These are phyloP conservation scores for Ophiodon elongatus DNA, from an alignment of 2,113 vertebrate genomes.

Conservation along the genomic window DNA sequence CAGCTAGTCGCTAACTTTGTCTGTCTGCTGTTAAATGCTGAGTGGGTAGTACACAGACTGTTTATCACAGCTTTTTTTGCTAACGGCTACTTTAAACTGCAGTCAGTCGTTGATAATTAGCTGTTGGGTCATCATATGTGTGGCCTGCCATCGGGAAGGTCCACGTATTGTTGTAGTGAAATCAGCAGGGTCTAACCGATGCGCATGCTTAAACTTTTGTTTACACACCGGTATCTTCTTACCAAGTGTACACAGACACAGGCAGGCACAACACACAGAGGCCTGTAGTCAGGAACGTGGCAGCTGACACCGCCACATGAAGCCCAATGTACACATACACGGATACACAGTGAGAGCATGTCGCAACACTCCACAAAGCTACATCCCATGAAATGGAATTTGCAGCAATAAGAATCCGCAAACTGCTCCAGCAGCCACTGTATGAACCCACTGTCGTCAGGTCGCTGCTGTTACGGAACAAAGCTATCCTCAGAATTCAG, in stretches of 20 bases:
- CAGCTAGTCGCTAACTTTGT: not conserved
- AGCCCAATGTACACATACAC: conserved; percentile 11
- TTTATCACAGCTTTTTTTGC: not conserved
- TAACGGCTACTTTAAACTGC: not conserved
- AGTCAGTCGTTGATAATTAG: not conserved
- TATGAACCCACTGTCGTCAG: conserved; percentile 23
- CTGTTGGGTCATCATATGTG: not conserved
- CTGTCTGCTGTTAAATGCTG: not conserved
- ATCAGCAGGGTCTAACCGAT: not conserved
- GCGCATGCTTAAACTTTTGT: conserved; percentile 34
- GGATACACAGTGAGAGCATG: conserved; percentile 1
- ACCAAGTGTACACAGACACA: conserved; percentile 16
- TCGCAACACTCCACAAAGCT: conserved; percentile 25
- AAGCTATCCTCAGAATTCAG: conserved; percentile 44
- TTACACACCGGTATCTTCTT: conserved; percentile 20
- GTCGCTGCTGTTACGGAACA: conserved; percentile 42
- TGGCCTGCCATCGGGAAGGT: not conserved
- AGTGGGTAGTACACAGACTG: not conserved
- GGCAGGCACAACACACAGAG: conserved; percentile 7
- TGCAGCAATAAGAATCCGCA: conserved; percentile 26
- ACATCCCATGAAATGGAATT: conserved; percentile 25
- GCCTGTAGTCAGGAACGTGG: conserved; percentile 20
- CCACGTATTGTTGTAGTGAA: not conserved
- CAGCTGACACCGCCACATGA: conserved; percentile 10
- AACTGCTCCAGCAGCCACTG: conserved; percentile 6